Evolutionary conservation across 2,888 invertebrate species (phyloP), one percentile per base, ranked within the genome.

Genomic region (Drosophila conformis): DNA sequence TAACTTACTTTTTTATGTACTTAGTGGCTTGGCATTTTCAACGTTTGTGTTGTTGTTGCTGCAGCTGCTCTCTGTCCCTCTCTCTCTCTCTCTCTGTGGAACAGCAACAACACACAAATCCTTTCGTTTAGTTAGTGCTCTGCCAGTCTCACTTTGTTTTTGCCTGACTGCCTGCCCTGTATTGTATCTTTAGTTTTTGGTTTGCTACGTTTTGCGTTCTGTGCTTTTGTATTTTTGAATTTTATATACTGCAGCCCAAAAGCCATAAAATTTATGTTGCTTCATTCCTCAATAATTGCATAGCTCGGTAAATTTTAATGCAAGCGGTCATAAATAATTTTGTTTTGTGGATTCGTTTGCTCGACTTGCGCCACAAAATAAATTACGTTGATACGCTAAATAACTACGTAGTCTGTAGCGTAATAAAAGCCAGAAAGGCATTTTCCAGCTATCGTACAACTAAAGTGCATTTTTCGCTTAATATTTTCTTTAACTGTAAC

Each of bases 301-400:
- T 89, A 89, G 85, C 87, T 86, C 83, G 80, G 89, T 84, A 87
- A 82, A 89, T 85, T 89, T 90, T 88, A 86, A 88, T 89, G 90
- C 90, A 87, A 89, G 86, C 84, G 88, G 79, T 87, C 90, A 90
- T 90, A 89, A 89, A 89, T 89, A 89, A 88, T 83, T 89, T 78
- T 69, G 78, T 75, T 73, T 66, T 79, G 76, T 80, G 80, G 67
- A 61, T 82, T 80, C 68, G 71, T 74, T 80, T 74, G 73, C 63
- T 73, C 68, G 71, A 75, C 79, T 72, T 79, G 76, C 35, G 67
- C 73, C 76, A 75, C 75, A 62, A 83, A 76, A 86, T 90, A 86
- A 84, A 90, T 89, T 83, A 77, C 82, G 78, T 77, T 81, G 76
- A 70, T 81, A 78, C 83, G 77, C 85, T 78, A 87, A 85, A 73